Evolutionary conservation across 2,113 vertebrate species (phyloP).

Genomic region (Macaca mulatta): DNA sequence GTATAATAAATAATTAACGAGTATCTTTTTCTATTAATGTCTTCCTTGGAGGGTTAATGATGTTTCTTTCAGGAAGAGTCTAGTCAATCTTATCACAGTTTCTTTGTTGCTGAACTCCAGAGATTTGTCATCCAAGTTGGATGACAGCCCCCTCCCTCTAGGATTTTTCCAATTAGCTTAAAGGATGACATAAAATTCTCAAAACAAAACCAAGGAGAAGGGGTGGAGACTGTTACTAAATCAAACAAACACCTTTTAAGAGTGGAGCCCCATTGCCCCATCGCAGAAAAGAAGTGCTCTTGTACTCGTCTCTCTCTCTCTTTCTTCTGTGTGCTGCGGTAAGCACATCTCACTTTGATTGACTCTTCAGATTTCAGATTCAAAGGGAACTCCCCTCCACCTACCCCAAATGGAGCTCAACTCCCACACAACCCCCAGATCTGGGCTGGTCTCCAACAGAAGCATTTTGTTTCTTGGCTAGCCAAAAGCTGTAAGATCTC

Average conservation of each 20-base stretch:
- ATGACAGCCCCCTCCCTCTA: not conserved
- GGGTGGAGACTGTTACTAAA: not conserved
- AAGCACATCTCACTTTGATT: not conserved
- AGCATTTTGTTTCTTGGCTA: not conserved
- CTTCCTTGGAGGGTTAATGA: not conserved
- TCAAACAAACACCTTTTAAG: not conserved
- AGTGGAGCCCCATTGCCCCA: not conserved
- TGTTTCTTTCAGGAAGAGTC: not conserved
- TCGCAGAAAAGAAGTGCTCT: not conserved
- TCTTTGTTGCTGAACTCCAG: not conserved
- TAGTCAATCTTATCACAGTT: not conserved
- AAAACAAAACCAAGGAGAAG: not conserved
- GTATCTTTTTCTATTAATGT: not conserved
- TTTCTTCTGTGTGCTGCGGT: not conserved
- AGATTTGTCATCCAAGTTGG: not conserved
- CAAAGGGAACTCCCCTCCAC: slow-evolving; percentile 62
- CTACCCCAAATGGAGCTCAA: not conserved
- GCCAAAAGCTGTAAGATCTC: not conserved
- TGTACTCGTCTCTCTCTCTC: not conserved
- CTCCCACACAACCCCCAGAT: slow-evolving; percentile 16
- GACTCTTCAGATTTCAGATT: slow-evolving; percentile 42
- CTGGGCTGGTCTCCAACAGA: slow-evolving; percentile 44
- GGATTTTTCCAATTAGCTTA: not conserved
- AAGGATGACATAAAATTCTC: not conserved
- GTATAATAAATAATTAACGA: not conserved